phyloP scores from a whole-genome alignment of 2,888 invertebrate species.

The Minunthozetes semirufus region DNA sequence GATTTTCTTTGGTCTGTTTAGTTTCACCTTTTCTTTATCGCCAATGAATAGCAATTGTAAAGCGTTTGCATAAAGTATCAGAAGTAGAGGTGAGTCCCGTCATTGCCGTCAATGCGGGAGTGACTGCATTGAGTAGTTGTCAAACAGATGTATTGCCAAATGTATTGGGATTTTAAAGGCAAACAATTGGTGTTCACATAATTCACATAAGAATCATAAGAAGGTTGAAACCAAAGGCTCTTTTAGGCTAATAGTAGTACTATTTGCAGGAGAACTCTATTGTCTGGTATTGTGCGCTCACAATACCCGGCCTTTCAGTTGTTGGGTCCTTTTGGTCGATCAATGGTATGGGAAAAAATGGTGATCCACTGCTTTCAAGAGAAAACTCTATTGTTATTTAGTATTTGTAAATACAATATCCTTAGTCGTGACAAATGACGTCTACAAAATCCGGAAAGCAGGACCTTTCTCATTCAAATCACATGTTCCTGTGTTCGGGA shows the following conservation, averaged over 20 bases:
- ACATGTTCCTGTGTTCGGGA: slow-evolving; percentile 18
- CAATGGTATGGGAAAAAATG: slow-evolving; percentile 19
- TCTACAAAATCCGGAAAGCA: slow-evolving; percentile 29
- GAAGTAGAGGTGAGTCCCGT: background rate
- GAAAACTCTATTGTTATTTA: slow-evolving; percentile 19
- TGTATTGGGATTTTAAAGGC: slow-evolving; percentile 16
- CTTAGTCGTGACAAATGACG: slow-evolving; percentile 29
- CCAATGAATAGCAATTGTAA: slow-evolving; percentile 10
- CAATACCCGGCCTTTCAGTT: slow-evolving; percentile 8
- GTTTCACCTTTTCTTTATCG: slow-evolving; percentile 1
- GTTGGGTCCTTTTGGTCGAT: slow-evolving; percentile 12
- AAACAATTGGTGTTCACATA: background rate
- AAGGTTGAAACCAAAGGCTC: slow-evolving; percentile 17
- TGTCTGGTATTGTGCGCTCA: background rate
- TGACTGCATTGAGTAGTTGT: slow-evolving; percentile 25
- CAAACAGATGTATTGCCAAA: slow-evolving; percentile 30
- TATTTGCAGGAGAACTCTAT: background rate
- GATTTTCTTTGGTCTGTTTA: slow-evolving; percentile 23
- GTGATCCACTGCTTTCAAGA: background rate
- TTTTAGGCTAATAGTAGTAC: slow-evolving; percentile 24
- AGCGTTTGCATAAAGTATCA: slow-evolving; percentile 21
- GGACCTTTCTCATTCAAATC: slow-evolving; percentile 24
- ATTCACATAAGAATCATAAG: slow-evolving; percentile 17
- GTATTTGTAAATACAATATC: slow-evolving; percentile 20
- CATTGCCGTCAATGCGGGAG: too few relatives aligned